Conservation (phyloP, 2,797 vertebrate species). For the Tangara arthus region DNA sequence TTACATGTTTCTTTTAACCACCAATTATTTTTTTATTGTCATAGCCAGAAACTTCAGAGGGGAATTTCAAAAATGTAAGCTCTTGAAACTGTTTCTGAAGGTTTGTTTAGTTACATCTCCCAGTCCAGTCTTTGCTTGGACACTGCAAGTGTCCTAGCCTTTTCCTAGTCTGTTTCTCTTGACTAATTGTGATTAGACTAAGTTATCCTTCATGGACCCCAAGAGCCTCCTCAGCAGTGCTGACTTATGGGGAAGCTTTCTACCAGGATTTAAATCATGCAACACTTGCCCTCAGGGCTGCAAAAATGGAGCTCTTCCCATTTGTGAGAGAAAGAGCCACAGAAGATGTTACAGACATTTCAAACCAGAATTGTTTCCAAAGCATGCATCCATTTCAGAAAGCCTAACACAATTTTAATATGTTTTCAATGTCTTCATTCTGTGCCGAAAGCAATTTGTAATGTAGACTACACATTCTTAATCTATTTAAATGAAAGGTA, state of each 20-base stretch:
- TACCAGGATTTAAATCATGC: not conserved
- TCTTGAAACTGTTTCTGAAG: not conserved
- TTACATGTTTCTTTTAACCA: not conserved
- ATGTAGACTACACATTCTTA: conserved; percentile 52
- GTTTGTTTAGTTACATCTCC: not conserved
- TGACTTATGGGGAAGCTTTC: not conserved
- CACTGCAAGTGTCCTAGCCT: not conserved
- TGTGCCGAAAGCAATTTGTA: conserved; percentile 55
- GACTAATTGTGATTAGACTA: not conserved
- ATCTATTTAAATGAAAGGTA: conserved; percentile 61
- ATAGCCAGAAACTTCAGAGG: not conserved
- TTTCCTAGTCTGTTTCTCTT: not conserved
- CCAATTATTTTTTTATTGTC: not conserved
- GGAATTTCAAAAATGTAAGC: not conserved
- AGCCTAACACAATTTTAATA: conserved; percentile 41
- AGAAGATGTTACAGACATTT: not conserved
- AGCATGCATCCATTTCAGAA: conserved; percentile 32
- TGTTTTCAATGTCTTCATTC: conserved; percentile 39
- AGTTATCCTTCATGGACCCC: not conserved
- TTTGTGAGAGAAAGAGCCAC: not conserved
- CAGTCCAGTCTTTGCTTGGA: not conserved
- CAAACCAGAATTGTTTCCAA: conserved; percentile 9
- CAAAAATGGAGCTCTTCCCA: not conserved
- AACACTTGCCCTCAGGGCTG: not conserved
- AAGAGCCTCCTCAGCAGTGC: not conserved